Evolutionary conservation across 2,113 vertebrate species (phyloP), one percentile per base, ranked within the genome.

Genomic region (Nerophis lumbriciformis): DNA sequence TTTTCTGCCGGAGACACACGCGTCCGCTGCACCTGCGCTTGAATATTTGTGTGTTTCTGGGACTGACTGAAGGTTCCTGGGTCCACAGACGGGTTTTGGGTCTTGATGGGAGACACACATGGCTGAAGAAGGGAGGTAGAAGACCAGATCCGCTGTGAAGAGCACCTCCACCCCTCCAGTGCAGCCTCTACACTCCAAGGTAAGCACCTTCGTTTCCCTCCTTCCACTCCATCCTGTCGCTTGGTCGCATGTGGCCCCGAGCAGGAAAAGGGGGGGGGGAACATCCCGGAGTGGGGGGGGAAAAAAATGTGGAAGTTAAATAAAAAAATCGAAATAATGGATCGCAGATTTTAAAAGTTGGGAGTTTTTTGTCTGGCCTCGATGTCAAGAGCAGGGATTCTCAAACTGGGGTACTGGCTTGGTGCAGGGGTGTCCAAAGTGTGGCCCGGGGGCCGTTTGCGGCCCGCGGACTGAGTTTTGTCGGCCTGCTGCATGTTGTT

Each of bases 81-180:
- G 79, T 28, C 42, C 42, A 45, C 10, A 45, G 59, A 75, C 73
- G 28, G 3, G 21, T 13, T 73, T 82, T 79, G 75, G 68, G 59
- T 60, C 78, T 81, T 78, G 36, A 81, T 82, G 83, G 88, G 77
- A 84, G 82, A 84, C 83, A 76, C 60, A 77, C 71, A 77, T 81
- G 82, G 84, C 83, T 89, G 85, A 90, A 81, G 81, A 76, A 77
- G 82, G 76, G 79, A 82, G 80, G 83, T 71, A 78, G 71, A 84
- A 80, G 78, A 85, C 65, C 44, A 85, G 63, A 83, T 61, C 76
- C 81, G 85, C 80, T 84, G 10, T 87, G 86, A 84, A 83, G 74
- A 72, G 71, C 63, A 70, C 74, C 83, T 76, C 82, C 70, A 79
- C 78, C 45, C 28, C 28, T 28, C 28, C 36, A 10, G 54, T 19